Conservation (phyloP, 2,888 invertebrate species). For the Nemotelus nigrinus region DNA sequence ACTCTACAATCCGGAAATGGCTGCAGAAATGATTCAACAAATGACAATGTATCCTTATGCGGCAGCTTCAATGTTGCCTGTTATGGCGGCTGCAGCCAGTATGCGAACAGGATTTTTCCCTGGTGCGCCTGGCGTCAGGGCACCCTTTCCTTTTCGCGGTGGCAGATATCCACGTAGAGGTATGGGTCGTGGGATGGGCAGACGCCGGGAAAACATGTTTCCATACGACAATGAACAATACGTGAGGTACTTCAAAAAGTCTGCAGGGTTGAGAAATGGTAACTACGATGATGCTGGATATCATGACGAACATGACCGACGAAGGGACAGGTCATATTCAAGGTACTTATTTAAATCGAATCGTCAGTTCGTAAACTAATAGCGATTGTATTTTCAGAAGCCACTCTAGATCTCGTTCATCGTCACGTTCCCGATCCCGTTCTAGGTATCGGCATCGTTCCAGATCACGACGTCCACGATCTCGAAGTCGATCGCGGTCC, state of each 20-base stretch:
- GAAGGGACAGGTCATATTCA: conserved; percentile 56
- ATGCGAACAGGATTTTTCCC: conserved; percentile 58
- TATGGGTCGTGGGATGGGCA: conserved; percentile 60
- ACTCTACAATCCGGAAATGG: conserved; percentile 57
- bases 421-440: conserved; percentile 54
- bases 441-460: conserved; percentile 48
- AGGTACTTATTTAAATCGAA: conserved; percentile 50
- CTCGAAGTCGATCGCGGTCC: conserved; percentile 45
- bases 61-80: conserved; percentile 58
- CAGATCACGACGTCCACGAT: conserved; percentile 42
- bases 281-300: conserved; percentile 65
- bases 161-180: conserved; percentile 64
- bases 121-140: conserved; percentile 59
- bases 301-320: conserved; percentile 57
- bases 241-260: conserved; percentile 70
- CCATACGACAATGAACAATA: conserved; percentile 54
- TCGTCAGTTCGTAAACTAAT: neutral
- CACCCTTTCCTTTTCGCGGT: conserved; percentile 53
- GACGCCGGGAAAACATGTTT: conserved; percentile 54
- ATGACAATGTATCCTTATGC: conserved; percentile 62
- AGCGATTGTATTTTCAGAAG: conserved; percentile 49
- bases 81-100: conserved; percentile 54
- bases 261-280: conserved; percentile 69
- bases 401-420: conserved; percentile 54
- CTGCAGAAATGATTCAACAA: conserved; percentile 61